These are phyloP conservation scores for Euzophera pinguis DNA, from an alignment of 2,888 invertebrate species.

Conservation along the genomic window DNA sequence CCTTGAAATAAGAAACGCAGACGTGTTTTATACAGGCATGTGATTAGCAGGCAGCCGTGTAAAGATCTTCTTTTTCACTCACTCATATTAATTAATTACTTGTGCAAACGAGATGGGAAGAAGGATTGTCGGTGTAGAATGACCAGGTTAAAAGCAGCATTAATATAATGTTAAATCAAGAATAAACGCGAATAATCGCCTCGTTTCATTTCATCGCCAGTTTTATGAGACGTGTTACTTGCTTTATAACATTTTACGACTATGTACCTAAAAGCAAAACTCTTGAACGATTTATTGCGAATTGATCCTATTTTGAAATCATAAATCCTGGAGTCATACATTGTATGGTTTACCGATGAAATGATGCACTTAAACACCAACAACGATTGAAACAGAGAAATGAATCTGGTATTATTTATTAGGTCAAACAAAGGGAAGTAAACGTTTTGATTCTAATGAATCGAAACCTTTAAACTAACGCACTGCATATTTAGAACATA, in stretches of 20 bases:
- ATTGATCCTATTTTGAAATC: neutral
- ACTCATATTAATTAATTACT: slow-evolving; percentile 11
- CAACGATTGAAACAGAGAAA: neutral
- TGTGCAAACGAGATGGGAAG: slow-evolving; percentile 16
- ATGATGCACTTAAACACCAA: neutral
- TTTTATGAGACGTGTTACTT: slow-evolving; percentile 26
- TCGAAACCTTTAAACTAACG: no score
- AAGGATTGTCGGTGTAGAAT: neutral
- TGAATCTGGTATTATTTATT: neutral
- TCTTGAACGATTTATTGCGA: slow-evolving; percentile 3
- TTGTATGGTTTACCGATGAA: neutral
- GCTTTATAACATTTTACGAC: slow-evolving; percentile 13
- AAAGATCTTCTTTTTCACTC: slow-evolving; percentile 14
- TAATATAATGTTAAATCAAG: slow-evolving; percentile 25
- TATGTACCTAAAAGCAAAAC: neutral
- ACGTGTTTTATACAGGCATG: slow-evolving; percentile 25
- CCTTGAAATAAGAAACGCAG: slow-evolving; percentile 31
- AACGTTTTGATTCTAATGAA: no score
- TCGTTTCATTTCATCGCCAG: slow-evolving; percentile 25
- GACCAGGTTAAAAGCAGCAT: slow-evolving; percentile 13
- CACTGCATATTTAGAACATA: no score
- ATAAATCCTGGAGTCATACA: neutral
- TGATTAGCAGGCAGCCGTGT: slow-evolving; percentile 13
- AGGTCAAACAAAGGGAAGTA: neutral
- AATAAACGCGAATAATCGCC: slow-evolving; percentile 33